These are phyloP conservation scores for Chloropsis hardwickii DNA, from an alignment of 2,113 vertebrate genomes.

Conservation along the genomic window DNA sequence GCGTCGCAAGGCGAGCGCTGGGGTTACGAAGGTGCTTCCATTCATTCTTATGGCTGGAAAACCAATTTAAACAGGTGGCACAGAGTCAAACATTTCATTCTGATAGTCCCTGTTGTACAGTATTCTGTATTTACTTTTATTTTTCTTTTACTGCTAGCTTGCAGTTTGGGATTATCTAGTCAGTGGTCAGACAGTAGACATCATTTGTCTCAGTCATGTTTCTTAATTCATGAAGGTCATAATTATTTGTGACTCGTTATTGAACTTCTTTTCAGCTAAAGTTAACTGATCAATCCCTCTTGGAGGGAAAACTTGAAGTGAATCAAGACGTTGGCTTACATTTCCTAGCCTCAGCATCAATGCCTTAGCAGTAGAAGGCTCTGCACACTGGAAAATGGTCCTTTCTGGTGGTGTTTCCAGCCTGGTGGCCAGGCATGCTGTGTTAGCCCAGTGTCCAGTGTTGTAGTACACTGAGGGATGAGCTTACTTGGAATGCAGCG, in stretches of 20 bases:
- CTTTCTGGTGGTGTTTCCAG: not conserved
- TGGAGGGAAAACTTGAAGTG: not conserved
- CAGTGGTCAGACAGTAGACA: not conserved
- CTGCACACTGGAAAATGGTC: not conserved
- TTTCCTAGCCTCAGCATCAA: not conserved
- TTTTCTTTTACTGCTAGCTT: not conserved
- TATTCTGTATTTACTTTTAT: not conserved
- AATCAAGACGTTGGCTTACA: not conserved
- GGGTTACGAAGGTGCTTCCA: not conserved
- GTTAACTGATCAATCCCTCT: not conserved
- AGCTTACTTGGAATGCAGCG: accelerated
- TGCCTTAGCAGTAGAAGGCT: not conserved
- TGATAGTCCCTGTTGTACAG: accelerated
- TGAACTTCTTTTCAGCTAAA: not conserved
- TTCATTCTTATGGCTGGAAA: not conserved
- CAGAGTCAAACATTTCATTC: not conserved
- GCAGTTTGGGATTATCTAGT: not conserved
- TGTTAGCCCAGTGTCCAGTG: not conserved
- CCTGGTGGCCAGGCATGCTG: not conserved
- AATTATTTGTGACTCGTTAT: not conserved
- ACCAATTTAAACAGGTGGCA: not conserved
- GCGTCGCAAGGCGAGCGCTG: not conserved
- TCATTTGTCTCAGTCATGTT: accelerated
- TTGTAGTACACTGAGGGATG: not conserved
- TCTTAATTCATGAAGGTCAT: not conserved